Evolutionary conservation across 2,113 vertebrate species (phyloP).

Genomic region (Melanostigma gelatinosum): DNA sequence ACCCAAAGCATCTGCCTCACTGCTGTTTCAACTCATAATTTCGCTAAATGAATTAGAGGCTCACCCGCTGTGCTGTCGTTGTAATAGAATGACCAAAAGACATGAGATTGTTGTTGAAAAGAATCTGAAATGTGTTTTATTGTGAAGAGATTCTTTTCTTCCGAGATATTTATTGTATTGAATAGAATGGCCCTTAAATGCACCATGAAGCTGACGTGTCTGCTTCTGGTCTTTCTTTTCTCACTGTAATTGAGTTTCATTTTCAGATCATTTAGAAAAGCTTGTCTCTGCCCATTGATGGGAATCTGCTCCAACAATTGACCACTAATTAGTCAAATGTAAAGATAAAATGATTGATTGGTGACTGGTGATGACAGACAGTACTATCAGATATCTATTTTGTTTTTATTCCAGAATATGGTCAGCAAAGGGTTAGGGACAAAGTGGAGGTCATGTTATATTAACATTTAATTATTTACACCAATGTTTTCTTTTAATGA

Average conservation of each 20-base stretch:
- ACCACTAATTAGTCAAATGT: not conserved
- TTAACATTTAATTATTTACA: not conserved
- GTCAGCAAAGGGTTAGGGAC: not conserved
- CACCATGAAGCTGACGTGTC: not conserved
- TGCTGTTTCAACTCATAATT: not conserved
- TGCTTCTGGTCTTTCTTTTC: not conserved
- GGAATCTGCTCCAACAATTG: not conserved
- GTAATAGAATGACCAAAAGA: not conserved
- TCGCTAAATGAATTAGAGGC: not conserved
- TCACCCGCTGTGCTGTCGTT: not conserved
- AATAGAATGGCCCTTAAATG: not conserved
- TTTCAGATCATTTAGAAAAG: not conserved
- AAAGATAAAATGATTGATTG: not conserved
- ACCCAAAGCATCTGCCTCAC: slow-evolving; percentile 3
- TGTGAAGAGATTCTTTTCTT: not conserved
- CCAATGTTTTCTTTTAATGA: not conserved
- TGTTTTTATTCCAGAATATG: not conserved
- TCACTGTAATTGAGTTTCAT: not conserved
- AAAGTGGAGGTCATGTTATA: not conserved
- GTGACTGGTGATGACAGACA: not conserved
- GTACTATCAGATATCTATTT: not conserved
- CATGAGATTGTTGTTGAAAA: not conserved
- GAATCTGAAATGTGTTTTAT: not conserved
- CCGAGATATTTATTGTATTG: not conserved
- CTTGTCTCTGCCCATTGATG: not conserved